phyloP scores from a whole-genome alignment of 2,797 vertebrate genomes.

The Mormyrus proboscirostris region DNA sequence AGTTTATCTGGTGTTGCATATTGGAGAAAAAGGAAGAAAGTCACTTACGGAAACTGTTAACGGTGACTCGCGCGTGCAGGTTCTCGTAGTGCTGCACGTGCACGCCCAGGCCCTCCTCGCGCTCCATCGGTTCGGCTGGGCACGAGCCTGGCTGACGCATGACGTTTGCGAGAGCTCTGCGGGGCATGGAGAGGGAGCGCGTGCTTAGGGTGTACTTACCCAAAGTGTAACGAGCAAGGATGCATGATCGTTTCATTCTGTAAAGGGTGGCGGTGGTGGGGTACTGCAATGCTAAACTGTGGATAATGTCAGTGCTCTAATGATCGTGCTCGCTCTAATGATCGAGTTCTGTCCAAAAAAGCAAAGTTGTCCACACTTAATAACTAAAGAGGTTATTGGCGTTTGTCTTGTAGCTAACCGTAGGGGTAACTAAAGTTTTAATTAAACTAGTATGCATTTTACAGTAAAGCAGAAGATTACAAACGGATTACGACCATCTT shows the following conservation, averaged over 20 bases:
- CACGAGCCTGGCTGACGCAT: slow-evolving; percentile 82
- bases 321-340: neutral
- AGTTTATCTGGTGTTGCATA: neutral
- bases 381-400: neutral
- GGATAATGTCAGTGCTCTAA: neutral
- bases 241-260: neutral
- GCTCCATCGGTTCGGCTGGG: slow-evolving; percentile 74
- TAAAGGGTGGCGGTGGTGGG: neutral
- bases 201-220: neutral
- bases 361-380: neutral
- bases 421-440: neutral
- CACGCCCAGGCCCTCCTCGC: slow-evolving; percentile 73
- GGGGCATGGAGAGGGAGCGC: slow-evolving; percentile 25
- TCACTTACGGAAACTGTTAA: slow-evolving; percentile 87
- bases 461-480: neutral
- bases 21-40: neutral
- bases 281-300: neutral
- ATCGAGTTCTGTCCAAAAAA: neutral
- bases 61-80: slow-evolving; percentile 72
- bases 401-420: neutral
- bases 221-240: neutral
- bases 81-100: slow-evolving; percentile 88
- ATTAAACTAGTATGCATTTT: neutral
- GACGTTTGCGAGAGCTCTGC: slow-evolving; percentile 86
- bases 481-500: neutral